phyloP scores from a whole-genome alignment of 2,888 invertebrate species.

The Dysmachus trigonus region DNA sequence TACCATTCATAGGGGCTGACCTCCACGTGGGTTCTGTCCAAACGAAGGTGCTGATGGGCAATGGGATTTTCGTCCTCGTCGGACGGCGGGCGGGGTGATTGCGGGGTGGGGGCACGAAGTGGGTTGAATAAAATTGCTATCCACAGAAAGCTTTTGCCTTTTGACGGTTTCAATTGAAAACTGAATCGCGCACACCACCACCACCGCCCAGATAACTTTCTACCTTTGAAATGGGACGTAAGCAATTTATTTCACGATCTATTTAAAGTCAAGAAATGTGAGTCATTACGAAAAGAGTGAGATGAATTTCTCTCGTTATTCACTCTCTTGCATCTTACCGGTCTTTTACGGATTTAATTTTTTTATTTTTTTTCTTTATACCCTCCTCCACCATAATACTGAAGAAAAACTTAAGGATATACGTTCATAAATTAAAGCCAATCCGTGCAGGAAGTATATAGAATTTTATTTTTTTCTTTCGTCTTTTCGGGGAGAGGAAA shows the following conservation, averaged over 20 bases:
- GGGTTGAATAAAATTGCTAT: background rate
- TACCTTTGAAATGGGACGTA: background rate
- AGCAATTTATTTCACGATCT: background rate
- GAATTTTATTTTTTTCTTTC: background rate
- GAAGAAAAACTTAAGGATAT: background rate
- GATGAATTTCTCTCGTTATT: background rate
- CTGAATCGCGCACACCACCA: background rate
- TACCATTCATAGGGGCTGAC: conserved; percentile 8
- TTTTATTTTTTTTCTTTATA: background rate
- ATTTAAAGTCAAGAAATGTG: conserved; percentile 2
- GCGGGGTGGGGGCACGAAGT: background rate
- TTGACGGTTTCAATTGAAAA: conserved; percentile 14
- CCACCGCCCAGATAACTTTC: conserved; percentile 11
- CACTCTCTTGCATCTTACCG: background rate
- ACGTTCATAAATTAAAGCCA: background rate
- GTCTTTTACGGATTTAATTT: background rate
- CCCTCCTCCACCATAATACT: background rate
- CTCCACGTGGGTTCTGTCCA: background rate
- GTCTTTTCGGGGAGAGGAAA: background rate
- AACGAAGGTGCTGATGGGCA: background rate
- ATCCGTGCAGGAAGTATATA: background rate
- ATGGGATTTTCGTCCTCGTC: background rate
- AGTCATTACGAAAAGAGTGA: background rate
- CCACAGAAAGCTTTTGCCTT: conserved; percentile 7
- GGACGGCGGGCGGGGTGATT: too few relatives aligned